A percentile compares a stretch with the other conserved stretches of the same genome.
phyloP scores from a whole-genome alignment of 2,888 invertebrate species.

The Aphidoletes aphidimyza region DNA sequence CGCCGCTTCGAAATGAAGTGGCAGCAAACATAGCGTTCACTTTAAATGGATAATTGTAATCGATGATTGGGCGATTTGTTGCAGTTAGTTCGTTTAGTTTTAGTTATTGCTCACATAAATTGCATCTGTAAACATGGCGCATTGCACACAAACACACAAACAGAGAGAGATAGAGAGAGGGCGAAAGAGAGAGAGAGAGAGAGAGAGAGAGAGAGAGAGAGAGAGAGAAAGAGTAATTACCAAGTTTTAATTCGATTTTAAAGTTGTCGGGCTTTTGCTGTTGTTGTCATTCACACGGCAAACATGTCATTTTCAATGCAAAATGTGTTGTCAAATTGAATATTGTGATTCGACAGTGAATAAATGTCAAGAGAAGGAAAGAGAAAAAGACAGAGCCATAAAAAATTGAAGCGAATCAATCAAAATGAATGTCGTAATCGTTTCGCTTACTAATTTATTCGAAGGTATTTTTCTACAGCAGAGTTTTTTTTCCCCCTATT shows the following conservation, averaged over 20 bases:
- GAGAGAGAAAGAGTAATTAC: slow-evolving; percentile 22
- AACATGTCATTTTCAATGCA: slow-evolving; percentile 39
- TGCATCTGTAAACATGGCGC: slow-evolving; percentile 27
- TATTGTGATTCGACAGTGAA: background rate
- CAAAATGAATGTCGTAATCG: background rate
- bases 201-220: too few relatives aligned
- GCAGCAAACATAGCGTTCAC: slow-evolving; percentile 45
- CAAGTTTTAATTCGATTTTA: slow-evolving; percentile 42
- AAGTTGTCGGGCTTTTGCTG: slow-evolving; percentile 3
- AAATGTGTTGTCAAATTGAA: background rate
- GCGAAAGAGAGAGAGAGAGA: too few relatives aligned
- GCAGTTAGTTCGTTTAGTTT: slow-evolving; percentile 47
- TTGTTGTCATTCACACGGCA: slow-evolving; percentile 27
- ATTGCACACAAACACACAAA: background rate
- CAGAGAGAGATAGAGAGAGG: too few relatives aligned
- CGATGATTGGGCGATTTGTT: slow-evolving; percentile 49
- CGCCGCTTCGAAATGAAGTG: slow-evolving; percentile 1
- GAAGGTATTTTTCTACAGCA: background rate
- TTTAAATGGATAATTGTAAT: slow-evolving; percentile 51
- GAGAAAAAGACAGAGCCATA: background rate
- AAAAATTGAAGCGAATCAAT: background rate
- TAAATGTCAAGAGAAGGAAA: background rate
- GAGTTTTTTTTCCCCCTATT: background rate
- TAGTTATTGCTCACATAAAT: slow-evolving; percentile 48
- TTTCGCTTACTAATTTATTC: background rate